Percentiles rank a stretch among this genome's conserved stretches.
These are phyloP conservation scores for Ataeniobius toweri DNA, from an alignment of 2,797 vertebrate genomes.

Conservation along the genomic window DNA sequence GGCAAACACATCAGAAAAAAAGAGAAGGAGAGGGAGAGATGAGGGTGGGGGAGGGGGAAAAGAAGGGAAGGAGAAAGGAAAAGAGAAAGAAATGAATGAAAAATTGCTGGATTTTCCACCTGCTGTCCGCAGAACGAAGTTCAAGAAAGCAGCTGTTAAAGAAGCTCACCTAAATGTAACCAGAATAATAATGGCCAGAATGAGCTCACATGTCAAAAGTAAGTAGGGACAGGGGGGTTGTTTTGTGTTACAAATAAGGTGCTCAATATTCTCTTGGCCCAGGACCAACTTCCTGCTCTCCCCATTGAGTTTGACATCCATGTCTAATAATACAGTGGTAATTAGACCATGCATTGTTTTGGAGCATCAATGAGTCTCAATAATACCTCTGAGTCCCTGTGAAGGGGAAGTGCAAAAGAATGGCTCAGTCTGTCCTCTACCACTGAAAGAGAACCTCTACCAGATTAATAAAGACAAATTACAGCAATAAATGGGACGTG, in stretches of 20 bases:
- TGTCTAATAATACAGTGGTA: slow-evolving; percentile 52
- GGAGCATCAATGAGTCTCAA: slow-evolving; percentile 43
- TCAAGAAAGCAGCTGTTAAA: slow-evolving; percentile 5
- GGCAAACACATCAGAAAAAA: slow-evolving; percentile 91
- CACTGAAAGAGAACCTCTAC: background rate
- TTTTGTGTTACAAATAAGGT: slow-evolving; percentile 51
- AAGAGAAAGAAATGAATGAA: slow-evolving; percentile 62
- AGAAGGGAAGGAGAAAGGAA: slow-evolving; percentile 43
- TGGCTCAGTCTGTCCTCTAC: slow-evolving; percentile 13
- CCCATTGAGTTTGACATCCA: slow-evolving; percentile 48
- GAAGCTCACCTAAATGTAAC: slow-evolving; percentile 19
- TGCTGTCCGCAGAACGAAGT: slow-evolving; percentile 11
- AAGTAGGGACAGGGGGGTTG: background rate
- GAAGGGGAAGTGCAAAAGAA: slow-evolving; percentile 26
- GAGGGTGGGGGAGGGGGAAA: slow-evolving; percentile 22
- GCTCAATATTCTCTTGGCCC: slow-evolving; percentile 56
- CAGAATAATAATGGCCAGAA: slow-evolving; percentile 19
- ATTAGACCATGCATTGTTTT: slow-evolving; percentile 60
- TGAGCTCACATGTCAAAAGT: slow-evolving; percentile 25
- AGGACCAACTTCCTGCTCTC: slow-evolving; percentile 43
- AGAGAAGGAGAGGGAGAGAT: slow-evolving; percentile 43
- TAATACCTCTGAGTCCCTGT: slow-evolving; percentile 31
- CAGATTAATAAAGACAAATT: slow-evolving; percentile 12
- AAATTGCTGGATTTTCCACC: slow-evolving; percentile 29
- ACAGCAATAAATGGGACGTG: background rate